Evolutionary conservation across 2,888 invertebrate species (phyloP), one percentile per base, ranked within the genome.

Genomic region (Operophtera brumata): DNA sequence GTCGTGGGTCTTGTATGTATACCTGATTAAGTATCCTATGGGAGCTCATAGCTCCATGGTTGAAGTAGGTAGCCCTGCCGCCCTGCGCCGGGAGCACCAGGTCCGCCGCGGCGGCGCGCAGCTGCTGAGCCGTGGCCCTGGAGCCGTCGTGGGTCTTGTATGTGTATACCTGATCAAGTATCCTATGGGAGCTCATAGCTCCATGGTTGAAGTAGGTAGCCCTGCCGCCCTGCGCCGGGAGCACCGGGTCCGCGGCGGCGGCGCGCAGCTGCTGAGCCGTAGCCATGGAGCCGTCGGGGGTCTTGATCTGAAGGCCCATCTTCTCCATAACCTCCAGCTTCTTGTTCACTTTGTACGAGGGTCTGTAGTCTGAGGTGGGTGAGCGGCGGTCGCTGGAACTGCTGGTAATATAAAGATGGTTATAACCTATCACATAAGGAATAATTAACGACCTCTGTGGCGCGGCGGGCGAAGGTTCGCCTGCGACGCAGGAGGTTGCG

Each of bases 191-290:
- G 75, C 94, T 94, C 40, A 95, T 92, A 10, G 94, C 93, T 13
- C 93, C 93, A 32, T 95, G 94, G 80, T 95, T 95, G 76, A 94
- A 95, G 81, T 94, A 96, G 49, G 93, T 92, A 5, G 94, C 95
- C 40, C 92, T 80, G 9, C 67, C 65, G 6, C 61, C 58, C 0
- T 66, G n/a, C 20, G 55, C 48, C 10, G 48, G 47, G 1, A 69
- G 61, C 66, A 64, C 83, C 1, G 91, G 84, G 5, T 88, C 90
- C 47, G 81, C 77, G 53, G 91, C 86, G 1, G 91, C 87, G 36
- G 91, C 90, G 2, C 92, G 82, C 49, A 92, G 75, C 73, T 91
- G 89, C 67, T 90, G 91, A n/a, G 91, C 91, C 13, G 91, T 91
- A 37, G 92, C 87, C 86, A 91, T 90, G 7, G 86, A 84, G 0